These are phyloP conservation scores for Allophyes oxyacanthae DNA, from an alignment of 2,888 invertebrate species.

Conservation along the genomic window DNA sequence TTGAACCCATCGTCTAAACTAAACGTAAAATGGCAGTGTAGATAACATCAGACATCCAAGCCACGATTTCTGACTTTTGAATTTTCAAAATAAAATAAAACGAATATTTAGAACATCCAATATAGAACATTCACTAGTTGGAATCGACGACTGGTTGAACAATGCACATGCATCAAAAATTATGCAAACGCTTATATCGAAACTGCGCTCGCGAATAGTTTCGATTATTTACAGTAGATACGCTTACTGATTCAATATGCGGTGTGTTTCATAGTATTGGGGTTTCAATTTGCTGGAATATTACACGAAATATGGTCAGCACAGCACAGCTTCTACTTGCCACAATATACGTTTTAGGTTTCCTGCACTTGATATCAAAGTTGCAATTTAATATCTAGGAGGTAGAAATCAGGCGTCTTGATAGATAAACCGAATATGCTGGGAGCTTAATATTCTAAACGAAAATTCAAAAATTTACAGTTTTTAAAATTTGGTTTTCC, in stretches of 20 bases:
- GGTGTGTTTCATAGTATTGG: slow-evolving; percentile 9
- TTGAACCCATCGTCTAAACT: too few species aligned
- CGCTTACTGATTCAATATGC: slow-evolving; percentile 11
- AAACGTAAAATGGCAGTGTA: too few species aligned
- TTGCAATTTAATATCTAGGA: neutral
- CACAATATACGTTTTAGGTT: neutral
- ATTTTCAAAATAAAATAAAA: too few species aligned
- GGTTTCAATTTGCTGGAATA: slow-evolving; percentile 1
- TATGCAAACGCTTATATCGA: slow-evolving; percentile 14
- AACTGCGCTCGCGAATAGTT: slow-evolving; percentile 17
- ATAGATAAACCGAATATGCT: too few species aligned
- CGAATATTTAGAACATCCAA: neutral
- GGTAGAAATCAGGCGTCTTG: neutral
- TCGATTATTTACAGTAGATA: slow-evolving; percentile 17
- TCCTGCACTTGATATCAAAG: slow-evolving; percentile 2
- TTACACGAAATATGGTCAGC: neutral
- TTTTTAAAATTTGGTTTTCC: slow-evolving; percentile 4
- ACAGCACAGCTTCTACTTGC: neutral
- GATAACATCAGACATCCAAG: too few species aligned
- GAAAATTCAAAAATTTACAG: neutral
- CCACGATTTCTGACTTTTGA: too few species aligned
- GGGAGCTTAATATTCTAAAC: neutral
- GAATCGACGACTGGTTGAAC: slow-evolving; percentile 2
- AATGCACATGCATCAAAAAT: neutral
- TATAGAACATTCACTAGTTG: neutral